Evolutionary conservation across 2,797 vertebrate genomes (phyloP).

Genomic region (Anableps anableps): DNA sequence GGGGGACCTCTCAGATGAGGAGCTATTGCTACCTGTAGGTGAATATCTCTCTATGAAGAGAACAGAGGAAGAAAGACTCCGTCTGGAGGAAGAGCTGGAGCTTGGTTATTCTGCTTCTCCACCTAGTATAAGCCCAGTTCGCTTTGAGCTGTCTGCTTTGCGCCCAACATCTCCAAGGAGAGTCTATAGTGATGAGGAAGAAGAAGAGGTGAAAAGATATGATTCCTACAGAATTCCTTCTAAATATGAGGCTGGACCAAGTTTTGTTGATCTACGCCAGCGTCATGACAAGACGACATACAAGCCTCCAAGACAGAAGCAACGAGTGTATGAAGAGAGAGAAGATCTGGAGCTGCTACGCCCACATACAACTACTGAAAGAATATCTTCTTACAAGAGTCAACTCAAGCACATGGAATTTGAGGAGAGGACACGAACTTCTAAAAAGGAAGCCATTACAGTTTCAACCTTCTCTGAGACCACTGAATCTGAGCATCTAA

Average conservation of each 20-base stretch:
- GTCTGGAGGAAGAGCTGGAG: conserved; percentile 93
- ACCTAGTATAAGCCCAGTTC: conserved; percentile 92
- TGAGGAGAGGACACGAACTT: conserved; percentile 88
- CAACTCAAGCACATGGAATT: conserved; percentile 90
- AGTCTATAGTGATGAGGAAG: conserved; percentile 82
- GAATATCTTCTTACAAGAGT: conserved; percentile 89
- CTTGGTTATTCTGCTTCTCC: conserved; percentile 95
- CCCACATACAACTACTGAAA: conserved; percentile 84
- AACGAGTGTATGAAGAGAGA: conserved; percentile 90
- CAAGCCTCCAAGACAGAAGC: conserved; percentile 86
- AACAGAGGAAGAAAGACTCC: conserved; percentile 94
- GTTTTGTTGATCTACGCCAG: conserved; percentile 90
- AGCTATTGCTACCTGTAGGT: conserved; percentile 91
- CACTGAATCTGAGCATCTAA: conserved; percentile 79
- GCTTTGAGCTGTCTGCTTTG: conserved; percentile 92
- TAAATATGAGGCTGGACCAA: conserved; percentile 90
- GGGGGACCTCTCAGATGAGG: conserved; percentile 95
- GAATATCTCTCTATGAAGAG: conserved; percentile 97
- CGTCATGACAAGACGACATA: conserved; percentile 90
- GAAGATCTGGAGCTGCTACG: conserved; percentile 94
- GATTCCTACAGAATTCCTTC: conserved; percentile 91
- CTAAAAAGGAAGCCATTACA: conserved; percentile 83
- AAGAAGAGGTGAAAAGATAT: conserved; percentile 84
- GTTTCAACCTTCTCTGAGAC: conserved; percentile 82
- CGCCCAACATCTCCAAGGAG: conserved; percentile 86